These are phyloP conservation scores for Temnothorax nylanderi DNA, from an alignment of 1,140 invertebrate genomes.

Conservation along the genomic window DNA sequence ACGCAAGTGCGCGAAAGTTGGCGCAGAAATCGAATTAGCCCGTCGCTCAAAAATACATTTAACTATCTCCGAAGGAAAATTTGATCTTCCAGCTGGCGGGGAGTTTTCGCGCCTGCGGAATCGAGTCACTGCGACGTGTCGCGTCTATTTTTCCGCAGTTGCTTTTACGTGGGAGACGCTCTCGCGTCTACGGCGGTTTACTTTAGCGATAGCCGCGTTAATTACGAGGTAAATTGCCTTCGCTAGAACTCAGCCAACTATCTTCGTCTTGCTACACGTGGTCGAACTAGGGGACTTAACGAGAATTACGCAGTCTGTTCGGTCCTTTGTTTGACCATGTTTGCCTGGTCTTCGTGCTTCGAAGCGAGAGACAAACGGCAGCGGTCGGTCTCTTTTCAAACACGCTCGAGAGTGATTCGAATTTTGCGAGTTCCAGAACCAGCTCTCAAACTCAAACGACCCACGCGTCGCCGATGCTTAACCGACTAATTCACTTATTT, in stretches of 20 bases:
- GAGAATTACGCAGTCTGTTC: constrained; percentile 27
- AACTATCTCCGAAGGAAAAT: constrained; percentile 26
- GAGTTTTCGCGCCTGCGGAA: neutral
- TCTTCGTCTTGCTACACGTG: neutral
- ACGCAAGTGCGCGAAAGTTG: constrained; percentile 27
- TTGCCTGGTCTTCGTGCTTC: neutral
- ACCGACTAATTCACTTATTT: constrained; percentile 34
- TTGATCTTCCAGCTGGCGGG: neutral
- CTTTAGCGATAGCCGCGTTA: constrained; percentile 18
- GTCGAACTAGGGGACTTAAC: neutral
- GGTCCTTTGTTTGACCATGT: constrained; percentile 15
- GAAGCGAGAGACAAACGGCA: constrained; percentile 6
- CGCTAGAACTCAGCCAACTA: neutral
- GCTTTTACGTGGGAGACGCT: neutral
- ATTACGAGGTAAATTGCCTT: constrained; percentile 25
- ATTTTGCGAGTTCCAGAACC: constrained; percentile 8
- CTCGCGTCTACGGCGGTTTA: neutral
- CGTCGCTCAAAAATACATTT: constrained; percentile 25
- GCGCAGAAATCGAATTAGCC: constrained; percentile 24
- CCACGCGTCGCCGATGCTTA: neutral
- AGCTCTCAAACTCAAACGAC: neutral
- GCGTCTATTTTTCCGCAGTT: neutral
- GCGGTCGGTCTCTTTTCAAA: constrained; percentile 25
- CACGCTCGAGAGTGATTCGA: neutral
- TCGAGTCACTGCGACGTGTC: neutral